Conservation (phyloP, 1,140 invertebrate genomes). For the Pogonomyrmex barbatus region DNA sequence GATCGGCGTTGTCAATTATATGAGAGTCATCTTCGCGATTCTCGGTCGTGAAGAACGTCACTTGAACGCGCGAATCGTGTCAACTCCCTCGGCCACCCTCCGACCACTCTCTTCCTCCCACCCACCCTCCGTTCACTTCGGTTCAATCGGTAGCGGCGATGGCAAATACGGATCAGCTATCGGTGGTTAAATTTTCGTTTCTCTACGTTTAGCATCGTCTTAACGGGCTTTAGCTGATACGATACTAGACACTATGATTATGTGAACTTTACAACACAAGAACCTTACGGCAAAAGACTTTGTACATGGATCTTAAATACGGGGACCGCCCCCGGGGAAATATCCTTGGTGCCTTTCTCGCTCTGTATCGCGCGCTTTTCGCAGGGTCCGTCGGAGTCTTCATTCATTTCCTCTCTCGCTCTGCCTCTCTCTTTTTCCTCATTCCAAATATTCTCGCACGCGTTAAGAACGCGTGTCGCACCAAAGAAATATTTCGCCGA, state of each 20-base stretch:
- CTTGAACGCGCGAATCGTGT: background rate
- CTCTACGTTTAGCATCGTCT: slow-evolving; percentile 81
- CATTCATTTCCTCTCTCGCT: slow-evolving; percentile 35
- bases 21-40: slow-evolving; percentile 9
- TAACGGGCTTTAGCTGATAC: slow-evolving; percentile 80
- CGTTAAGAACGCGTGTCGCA: background rate
- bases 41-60: slow-evolving; percentile 47
- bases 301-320: slow-evolving; percentile 85
- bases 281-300: slow-evolving; percentile 85
- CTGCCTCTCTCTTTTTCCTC: slow-evolving; percentile 35
- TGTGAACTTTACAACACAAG: slow-evolving; percentile 87
- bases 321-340: slow-evolving; percentile 72
- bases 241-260: slow-evolving; percentile 85
- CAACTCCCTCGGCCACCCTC: background rate
- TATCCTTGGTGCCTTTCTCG: slow-evolving; percentile 53
- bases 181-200: slow-evolving; percentile 84
- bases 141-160: slow-evolving; percentile 78
- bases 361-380: background rate
- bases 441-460: background rate
- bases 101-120: background rate
- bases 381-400: background rate
- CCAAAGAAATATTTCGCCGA: slow-evolving; percentile 57
- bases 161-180: slow-evolving; percentile 84
- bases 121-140: background rate
- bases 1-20: slow-evolving; percentile 1